phyloP scores from a whole-genome alignment of 2,113 vertebrate species.

The Vanacampus margaritifer region DNA sequence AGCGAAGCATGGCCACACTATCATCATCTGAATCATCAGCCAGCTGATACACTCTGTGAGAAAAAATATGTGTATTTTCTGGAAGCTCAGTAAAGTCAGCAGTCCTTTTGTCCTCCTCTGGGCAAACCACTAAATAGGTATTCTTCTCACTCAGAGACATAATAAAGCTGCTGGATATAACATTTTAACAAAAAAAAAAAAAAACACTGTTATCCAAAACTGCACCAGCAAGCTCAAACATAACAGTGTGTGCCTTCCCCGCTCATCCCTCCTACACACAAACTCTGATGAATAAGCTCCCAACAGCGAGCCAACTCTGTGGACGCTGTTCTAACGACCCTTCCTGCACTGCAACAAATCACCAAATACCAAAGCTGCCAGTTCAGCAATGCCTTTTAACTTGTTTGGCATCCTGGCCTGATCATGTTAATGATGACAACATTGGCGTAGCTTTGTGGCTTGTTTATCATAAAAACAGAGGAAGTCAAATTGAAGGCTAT shows the following conservation, averaged over 20 bases:
- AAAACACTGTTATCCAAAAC: constrained; percentile 33
- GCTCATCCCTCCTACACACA: constrained; percentile 52
- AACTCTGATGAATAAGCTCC: constrained; percentile 47
- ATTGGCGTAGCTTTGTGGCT: not conserved
- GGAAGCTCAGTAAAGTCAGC: constrained; percentile 7
- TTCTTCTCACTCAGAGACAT: constrained; percentile 28
- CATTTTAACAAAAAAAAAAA: constrained; percentile 43
- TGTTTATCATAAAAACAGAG: not conserved
- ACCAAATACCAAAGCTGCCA: constrained; percentile 23
- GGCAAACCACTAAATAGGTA: constrained; percentile 14
- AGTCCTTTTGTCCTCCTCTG: constrained; percentile 19
- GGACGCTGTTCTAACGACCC: constrained; percentile 28
- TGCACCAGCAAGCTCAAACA: constrained; percentile 37
- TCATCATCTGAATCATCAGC: not conserved
- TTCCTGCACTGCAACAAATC: constrained; percentile 38
- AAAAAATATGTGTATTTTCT: not conserved
- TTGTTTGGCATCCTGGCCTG: constrained; percentile 5
- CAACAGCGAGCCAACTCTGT: constrained; percentile 39
- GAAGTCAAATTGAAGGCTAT: not conserved
- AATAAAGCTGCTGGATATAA: constrained; percentile 30
- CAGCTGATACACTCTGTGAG: not conserved
- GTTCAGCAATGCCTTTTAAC: constrained; percentile 23
- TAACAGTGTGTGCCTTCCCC: constrained; percentile 44
- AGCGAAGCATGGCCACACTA: not conserved
- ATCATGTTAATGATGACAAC: not conserved